phyloP scores from a whole-genome alignment of 1,140 invertebrate species.

The Babylonia areolata region DNA sequence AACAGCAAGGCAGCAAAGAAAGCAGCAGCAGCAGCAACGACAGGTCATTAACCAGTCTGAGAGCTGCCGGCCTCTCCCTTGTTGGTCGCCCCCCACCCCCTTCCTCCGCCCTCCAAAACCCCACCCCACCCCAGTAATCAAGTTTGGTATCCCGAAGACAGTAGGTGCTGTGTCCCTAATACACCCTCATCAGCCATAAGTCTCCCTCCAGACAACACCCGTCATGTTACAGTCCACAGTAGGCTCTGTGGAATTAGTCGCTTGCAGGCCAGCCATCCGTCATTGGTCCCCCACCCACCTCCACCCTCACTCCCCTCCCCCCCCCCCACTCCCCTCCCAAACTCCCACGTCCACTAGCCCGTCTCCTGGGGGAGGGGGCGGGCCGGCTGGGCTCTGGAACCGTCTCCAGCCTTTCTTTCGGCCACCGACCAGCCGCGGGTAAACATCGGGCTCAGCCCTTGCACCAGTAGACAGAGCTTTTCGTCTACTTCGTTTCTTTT shows the following conservation, averaged over 20 bases:
- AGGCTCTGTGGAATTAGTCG: neutral
- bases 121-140: neutral
- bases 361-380: neutral
- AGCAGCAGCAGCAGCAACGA: too few relatives aligned
- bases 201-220: conserved; percentile 2
- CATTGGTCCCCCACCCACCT: neutral
- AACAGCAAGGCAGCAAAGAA: too few relatives aligned
- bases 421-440: too few relatives aligned
- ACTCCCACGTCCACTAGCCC: neutral
- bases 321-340: too few relatives aligned
- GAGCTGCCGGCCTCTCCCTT: too few relatives aligned
- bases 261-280: neutral
- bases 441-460: too few relatives aligned
- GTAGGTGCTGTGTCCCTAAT: neutral
- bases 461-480: too few relatives aligned
- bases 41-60: too few relatives aligned
- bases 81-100: neutral
- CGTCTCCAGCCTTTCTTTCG: too few relatives aligned
- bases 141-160: neutral
- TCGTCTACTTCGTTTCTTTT: too few relatives aligned
- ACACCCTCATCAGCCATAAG: conserved; percentile 2
- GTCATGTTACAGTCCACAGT: neutral
- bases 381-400: too few relatives aligned
- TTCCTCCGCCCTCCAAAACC: too few relatives aligned
- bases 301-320: neutral